Evolutionary conservation across 2,888 invertebrate genomes (phyloP).

Genomic region (Ptycholaimellus sp.): DNA sequence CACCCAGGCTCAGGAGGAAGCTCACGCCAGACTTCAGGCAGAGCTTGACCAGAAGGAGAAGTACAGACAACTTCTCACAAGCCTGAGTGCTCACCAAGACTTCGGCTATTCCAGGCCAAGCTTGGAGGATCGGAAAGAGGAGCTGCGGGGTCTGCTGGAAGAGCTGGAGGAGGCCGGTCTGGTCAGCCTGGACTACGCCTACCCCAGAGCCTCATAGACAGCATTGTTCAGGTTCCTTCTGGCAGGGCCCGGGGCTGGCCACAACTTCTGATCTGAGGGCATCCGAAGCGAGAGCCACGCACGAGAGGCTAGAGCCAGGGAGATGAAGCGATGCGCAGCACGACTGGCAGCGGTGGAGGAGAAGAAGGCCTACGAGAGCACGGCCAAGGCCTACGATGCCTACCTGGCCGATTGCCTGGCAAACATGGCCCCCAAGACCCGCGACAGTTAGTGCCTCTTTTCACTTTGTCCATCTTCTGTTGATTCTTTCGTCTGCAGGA

Average conservation of each 20-base stretch:
- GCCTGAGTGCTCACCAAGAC: no score
- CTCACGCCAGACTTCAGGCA: no score
- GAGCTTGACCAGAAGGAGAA: no score
- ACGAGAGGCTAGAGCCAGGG: constrained; percentile 32
- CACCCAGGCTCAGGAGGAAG: no score
- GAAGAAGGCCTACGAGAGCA: constrained; percentile 46
- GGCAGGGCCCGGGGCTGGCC: no score
- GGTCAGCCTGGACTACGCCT: constrained; percentile 41
- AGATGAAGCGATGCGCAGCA: constrained; percentile 39
- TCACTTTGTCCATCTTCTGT: no score
- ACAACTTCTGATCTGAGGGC: constrained; percentile 25
- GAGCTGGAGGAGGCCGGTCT: constrained; percentile 42
- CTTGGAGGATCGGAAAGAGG: no score
- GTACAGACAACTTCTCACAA: no score
- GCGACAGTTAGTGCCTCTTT: not conserved
- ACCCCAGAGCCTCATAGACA: constrained; percentile 44
- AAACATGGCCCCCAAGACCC: constrained; percentile 39
- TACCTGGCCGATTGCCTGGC: constrained; percentile 48
- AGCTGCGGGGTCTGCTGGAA: no score
- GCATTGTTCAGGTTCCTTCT: constrained; percentile 41
- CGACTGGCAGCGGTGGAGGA: constrained; percentile 42
- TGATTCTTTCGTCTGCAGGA: not conserved
- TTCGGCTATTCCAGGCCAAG: no score
- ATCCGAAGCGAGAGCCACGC: constrained; percentile 27
- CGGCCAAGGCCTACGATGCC: constrained; percentile 47